These are phyloP conservation scores for Pelodytes ibericus DNA, from an alignment of 2,797 vertebrate genomes.

Conservation along the genomic window DNA sequence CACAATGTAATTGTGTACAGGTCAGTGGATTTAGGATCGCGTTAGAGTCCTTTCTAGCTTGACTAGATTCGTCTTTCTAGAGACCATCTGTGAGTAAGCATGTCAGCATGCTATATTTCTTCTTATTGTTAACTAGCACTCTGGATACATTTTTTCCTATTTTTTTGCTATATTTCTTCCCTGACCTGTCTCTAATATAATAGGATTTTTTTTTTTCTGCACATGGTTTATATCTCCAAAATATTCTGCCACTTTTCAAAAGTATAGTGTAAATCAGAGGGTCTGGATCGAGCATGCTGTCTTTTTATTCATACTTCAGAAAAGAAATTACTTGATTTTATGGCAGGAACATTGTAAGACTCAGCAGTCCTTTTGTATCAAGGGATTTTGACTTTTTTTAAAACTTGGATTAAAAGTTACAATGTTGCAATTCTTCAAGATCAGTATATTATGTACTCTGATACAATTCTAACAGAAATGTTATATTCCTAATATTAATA, in stretches of 20 bases:
- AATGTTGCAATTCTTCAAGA: slow-evolving; percentile 25
- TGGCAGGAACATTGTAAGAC: slow-evolving; percentile 60
- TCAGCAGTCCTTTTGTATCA: slow-evolving; percentile 46
- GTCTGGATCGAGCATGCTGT: slow-evolving; percentile 63
- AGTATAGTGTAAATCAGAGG: slow-evolving; percentile 65
- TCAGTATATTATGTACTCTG: too few relatives aligned
- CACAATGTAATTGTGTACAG: too few relatives aligned
- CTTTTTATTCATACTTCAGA: slow-evolving; percentile 66
- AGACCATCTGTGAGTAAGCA: slow-evolving; percentile 62
- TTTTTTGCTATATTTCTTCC: slow-evolving; percentile 68
- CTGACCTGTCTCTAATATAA: slow-evolving; percentile 66
- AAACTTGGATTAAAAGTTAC: slow-evolving; percentile 11
- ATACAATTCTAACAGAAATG: too few relatives aligned
- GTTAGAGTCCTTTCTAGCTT: too few relatives aligned
- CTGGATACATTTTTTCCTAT: too few relatives aligned
- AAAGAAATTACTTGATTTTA: slow-evolving; percentile 69
- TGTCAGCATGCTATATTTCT: slow-evolving; percentile 69
- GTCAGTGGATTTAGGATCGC: too few relatives aligned
- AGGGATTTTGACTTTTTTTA: slow-evolving; percentile 56
- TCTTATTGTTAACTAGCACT: too few relatives aligned
- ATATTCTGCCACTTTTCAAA: slow-evolving; percentile 33
- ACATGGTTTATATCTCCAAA: slow-evolving; percentile 67
- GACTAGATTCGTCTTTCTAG: not conserved
- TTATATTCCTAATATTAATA: too few relatives aligned
- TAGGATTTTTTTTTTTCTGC: slow-evolving; percentile 67